Percentiles rank a stretch among this genome's conserved stretches.
phyloP scores from a whole-genome alignment of 1,140 invertebrate species.

The Neodiprion pinetum region DNA sequence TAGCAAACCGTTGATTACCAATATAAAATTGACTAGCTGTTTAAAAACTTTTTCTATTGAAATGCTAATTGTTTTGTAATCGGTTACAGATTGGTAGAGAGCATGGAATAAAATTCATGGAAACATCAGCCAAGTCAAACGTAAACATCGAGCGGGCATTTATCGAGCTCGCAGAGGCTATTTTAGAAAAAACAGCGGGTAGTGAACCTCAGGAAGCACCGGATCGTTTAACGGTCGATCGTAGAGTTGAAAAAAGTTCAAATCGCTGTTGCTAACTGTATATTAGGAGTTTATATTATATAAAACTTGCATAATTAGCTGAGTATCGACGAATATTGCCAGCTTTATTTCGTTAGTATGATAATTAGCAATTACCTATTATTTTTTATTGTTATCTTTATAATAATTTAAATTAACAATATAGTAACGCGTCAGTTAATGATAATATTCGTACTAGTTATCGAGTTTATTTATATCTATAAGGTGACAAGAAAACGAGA shows the following conservation, averaged over 20 bases:
- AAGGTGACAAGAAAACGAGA: too few relatives aligned
- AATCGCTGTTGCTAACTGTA: slow-evolving; percentile 61
- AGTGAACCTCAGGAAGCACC: slow-evolving; percentile 71
- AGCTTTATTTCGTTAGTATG: not conserved
- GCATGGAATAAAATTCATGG: slow-evolving; percentile 97
- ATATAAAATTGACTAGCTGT: not conserved
- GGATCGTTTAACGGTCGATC: slow-evolving; percentile 72
- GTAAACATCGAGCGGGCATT: slow-evolving; percentile 98
- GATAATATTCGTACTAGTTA: too few relatives aligned
- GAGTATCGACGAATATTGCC: not conserved
- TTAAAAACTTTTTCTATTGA: not conserved
- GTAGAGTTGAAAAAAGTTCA: slow-evolving; percentile 60
- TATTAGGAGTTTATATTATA: slow-evolving; percentile 42
- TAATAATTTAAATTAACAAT: slow-evolving; percentile 6
- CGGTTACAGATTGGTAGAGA: slow-evolving; percentile 91
- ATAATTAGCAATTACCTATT: not conserved
- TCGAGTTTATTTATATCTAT: too few relatives aligned
- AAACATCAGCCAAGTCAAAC: slow-evolving; percentile 98
- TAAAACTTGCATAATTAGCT: not conserved
- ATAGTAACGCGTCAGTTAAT: not conserved
- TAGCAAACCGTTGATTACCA: too few relatives aligned
- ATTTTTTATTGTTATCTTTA: slow-evolving; percentile 8
- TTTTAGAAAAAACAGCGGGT: slow-evolving; percentile 85
- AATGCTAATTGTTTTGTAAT: slow-evolving; percentile 27
- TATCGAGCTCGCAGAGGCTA: slow-evolving; percentile 95